A percentile compares a stretch with the other conserved stretches of the same genome.
Evolutionary conservation across 2,888 invertebrate genomes (phyloP).

Genomic region (Zootermopsis nevadensis): DNA sequence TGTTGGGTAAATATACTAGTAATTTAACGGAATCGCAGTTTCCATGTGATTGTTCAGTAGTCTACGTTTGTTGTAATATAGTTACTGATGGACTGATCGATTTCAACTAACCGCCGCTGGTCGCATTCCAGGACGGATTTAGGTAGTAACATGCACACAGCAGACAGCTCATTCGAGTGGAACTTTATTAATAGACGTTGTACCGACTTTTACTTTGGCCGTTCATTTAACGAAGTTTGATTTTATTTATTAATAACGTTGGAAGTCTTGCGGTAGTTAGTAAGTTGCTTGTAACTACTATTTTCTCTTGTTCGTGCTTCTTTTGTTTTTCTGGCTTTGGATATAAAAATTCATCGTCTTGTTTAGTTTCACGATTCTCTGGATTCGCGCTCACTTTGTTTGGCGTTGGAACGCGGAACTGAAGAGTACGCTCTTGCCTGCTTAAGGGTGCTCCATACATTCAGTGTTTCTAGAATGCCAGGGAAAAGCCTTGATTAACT

Average conservation of each 20-base stretch:
- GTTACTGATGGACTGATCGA: neutral
- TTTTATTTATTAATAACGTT: neutral
- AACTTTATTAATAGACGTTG: slow-evolving; percentile 5
- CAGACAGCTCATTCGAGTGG: neutral
- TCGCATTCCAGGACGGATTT: slow-evolving; percentile 18
- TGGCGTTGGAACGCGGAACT: slow-evolving; percentile 17
- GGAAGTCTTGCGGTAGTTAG: neutral
- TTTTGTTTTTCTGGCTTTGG: slow-evolving; percentile 5
- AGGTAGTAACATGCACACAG: neutral
- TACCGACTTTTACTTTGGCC: slow-evolving; percentile 13
- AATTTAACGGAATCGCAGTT: too few species aligned
- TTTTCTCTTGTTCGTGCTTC: slow-evolving; percentile 1
- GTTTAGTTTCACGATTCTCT: slow-evolving; percentile 6
- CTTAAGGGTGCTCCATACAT: slow-evolving; percentile 1
- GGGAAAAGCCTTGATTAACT: too few species aligned
- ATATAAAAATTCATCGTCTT: neutral
- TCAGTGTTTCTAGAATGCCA: neutral
- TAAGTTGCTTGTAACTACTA: neutral
- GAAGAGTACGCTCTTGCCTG: neutral
- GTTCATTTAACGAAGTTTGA: neutral
- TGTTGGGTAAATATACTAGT: too few species aligned
- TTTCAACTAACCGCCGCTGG: slow-evolving; percentile 9
- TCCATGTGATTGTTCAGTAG: too few species aligned
- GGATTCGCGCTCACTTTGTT: neutral
- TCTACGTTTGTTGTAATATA: neutral